Percentiles rank a stretch among this genome's conserved stretches.
Evolutionary conservation across 35 echinoderm and acorn worm genomes (phyloP).

Genomic region (Stichopus chloronotus): DNA sequence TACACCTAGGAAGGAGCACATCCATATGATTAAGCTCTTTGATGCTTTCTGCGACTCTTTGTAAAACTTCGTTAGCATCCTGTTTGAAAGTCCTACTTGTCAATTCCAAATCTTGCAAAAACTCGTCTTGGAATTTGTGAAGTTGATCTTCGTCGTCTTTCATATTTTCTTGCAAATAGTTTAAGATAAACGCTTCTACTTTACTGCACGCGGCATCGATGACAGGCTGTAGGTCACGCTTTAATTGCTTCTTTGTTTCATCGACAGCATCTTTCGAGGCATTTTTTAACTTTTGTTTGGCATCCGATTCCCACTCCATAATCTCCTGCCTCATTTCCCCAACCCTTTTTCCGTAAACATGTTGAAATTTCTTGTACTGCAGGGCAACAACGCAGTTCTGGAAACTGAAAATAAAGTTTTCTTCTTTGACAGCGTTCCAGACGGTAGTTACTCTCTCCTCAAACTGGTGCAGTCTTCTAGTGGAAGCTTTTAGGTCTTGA

Average conservation of each 20-base stretch:
- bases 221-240: not conserved
- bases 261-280: not conserved
- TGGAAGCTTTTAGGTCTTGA: not conserved
- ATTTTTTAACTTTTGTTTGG: slow-evolving; percentile 14
- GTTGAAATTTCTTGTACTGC: slow-evolving; percentile 47
- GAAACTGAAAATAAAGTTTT: slow-evolving; percentile 66
- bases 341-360: slow-evolving; percentile 40
- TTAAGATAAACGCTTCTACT: not conserved
- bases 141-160: slow-evolving; percentile 3
- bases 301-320: slow-evolving; percentile 30
- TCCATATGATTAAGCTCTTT: slow-evolving; percentile 28
- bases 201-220: not conserved
- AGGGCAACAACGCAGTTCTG: slow-evolving; percentile 41
- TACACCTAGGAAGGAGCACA: slow-evolving; percentile 33
- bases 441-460: not conserved
- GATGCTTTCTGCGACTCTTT: not conserved
- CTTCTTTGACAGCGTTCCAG: slow-evolving; percentile 56
- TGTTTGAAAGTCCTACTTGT: not conserved
- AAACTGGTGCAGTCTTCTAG: not conserved
- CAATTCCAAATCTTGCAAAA: not conserved
- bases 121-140: slow-evolving; percentile 8
- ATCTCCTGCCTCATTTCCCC: slow-evolving; percentile 41
- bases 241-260: not conserved
- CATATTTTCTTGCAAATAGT: slow-evolving; percentile 9
- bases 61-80: not conserved